Percentiles rank a stretch among this genome's conserved stretches.
phyloP scores from a whole-genome alignment of 2,888 invertebrate species.

The Stomorhina lunata region DNA sequence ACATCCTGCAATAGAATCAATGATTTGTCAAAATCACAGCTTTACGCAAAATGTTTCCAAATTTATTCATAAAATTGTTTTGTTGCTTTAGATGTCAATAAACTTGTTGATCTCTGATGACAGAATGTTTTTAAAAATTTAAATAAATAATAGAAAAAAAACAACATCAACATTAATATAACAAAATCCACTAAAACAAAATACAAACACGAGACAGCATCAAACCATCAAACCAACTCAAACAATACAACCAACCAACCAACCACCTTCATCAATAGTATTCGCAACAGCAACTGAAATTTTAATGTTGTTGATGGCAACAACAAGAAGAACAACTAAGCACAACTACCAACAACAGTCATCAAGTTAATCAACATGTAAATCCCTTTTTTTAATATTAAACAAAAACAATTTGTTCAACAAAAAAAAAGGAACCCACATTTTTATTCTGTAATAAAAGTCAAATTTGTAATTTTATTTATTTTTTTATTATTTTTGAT shows the following conservation, averaged over 20 bases:
- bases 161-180: neutral
- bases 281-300: neutral
- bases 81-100: no score
- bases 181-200: neutral
- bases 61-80: no score
- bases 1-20: no score
- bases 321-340: no score
- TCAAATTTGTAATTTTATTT: slow-evolving; percentile 32
- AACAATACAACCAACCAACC: neutral
- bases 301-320: slow-evolving; percentile 25
- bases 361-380: slow-evolving; percentile 55
- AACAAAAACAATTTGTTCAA: slow-evolving; percentile 35
- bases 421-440: neutral
- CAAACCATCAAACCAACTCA: no score
- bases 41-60: no score
- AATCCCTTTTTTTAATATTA: slow-evolving; percentile 48
- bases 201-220: neutral
- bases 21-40: no score
- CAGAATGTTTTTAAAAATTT: neutral
- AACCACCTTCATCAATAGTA: no score
- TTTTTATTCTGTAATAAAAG: slow-evolving; percentile 23
- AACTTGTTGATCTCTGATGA: neutral
- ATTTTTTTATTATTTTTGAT: slow-evolving; percentile 5
- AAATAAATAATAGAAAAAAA: neutral
- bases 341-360: neutral